These are phyloP conservation scores for Lasaia peninsularis DNA, from an alignment of 1,140 invertebrate species.

Conservation along the genomic window DNA sequence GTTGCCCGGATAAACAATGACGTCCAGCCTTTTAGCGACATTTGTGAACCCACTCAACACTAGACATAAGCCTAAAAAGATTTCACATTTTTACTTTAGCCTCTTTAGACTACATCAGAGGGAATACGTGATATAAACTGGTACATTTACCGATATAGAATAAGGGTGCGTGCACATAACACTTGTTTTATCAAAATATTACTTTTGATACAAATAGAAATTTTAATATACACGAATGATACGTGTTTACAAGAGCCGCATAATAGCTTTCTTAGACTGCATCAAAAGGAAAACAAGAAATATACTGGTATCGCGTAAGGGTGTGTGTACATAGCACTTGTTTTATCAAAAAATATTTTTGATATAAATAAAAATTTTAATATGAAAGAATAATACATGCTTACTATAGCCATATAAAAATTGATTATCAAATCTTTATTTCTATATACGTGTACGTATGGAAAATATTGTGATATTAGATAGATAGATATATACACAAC, in stretches of 20 bases:
- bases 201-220: too few relatives aligned
- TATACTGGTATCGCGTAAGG: constrained; percentile 2
- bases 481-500: too few relatives aligned
- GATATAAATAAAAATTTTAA: too few relatives aligned
- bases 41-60: constrained; percentile 74
- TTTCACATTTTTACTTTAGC: constrained; percentile 61
- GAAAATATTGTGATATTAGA: too few relatives aligned
- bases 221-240: too few relatives aligned
- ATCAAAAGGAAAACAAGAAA: constrained; percentile 26
- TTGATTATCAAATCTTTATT: too few relatives aligned
- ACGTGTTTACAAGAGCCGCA: too few relatives aligned
- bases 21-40: constrained; percentile 76
- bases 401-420: too few relatives aligned
- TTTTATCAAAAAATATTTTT: too few relatives aligned
- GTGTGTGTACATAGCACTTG: neutral
- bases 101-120: constrained; percentile 35
- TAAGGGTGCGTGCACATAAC: neutral
- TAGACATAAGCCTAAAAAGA: constrained; percentile 73
- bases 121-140: constrained; percentile 25
- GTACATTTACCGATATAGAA: neutral
- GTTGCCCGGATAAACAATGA: constrained; percentile 76
- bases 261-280: constrained; percentile 42
- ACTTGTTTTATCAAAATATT: too few relatives aligned
- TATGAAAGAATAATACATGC: too few relatives aligned
- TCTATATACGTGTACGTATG: too few relatives aligned